phyloP scores from a whole-genome alignment of 2,888 invertebrate species.

The Drosophila barbarae region DNA sequence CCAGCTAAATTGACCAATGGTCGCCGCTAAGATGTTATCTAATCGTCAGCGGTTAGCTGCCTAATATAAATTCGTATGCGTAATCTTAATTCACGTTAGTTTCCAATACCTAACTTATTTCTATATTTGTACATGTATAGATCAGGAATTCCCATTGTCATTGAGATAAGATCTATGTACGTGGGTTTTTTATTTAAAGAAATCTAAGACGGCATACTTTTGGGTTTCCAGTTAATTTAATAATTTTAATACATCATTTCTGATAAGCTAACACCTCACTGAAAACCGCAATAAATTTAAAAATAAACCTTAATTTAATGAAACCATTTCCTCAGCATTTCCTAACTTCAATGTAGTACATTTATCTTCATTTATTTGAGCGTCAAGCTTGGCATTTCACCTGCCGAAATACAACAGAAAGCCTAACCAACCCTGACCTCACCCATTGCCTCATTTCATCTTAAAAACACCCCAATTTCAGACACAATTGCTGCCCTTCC shows the following conservation, averaged over 20 bases:
- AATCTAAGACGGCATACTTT: conserved; percentile 1
- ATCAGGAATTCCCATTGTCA: neutral
- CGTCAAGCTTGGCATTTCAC: neutral
- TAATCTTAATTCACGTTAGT: conserved; percentile 14
- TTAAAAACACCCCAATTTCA: conserved; percentile 1
- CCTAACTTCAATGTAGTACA: neutral
- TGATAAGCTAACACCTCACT: too few relatives aligned
- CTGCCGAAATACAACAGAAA: conserved; percentile 7
- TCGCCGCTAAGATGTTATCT: conserved; percentile 38
- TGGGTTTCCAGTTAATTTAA: neutral
- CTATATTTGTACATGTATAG: neutral
- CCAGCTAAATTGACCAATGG: conserved; percentile 18
- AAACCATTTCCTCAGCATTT: neutral
- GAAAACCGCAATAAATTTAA: neutral
- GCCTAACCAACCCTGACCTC: conserved; percentile 4
- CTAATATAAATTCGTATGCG: neutral
- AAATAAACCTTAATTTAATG: neutral
- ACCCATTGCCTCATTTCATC: neutral
- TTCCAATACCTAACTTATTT: neutral
- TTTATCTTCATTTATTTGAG: conserved; percentile 5
- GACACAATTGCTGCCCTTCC: conserved; percentile 7
- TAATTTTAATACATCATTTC: too few relatives aligned
- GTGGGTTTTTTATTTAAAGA: neutral
- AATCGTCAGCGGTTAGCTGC: conserved; percentile 22
- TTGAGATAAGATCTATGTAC: conserved; percentile 1